Evolutionary conservation across 1,140 invertebrate genomes (phyloP).

Genomic region (Alviniconcha marisindica): DNA sequence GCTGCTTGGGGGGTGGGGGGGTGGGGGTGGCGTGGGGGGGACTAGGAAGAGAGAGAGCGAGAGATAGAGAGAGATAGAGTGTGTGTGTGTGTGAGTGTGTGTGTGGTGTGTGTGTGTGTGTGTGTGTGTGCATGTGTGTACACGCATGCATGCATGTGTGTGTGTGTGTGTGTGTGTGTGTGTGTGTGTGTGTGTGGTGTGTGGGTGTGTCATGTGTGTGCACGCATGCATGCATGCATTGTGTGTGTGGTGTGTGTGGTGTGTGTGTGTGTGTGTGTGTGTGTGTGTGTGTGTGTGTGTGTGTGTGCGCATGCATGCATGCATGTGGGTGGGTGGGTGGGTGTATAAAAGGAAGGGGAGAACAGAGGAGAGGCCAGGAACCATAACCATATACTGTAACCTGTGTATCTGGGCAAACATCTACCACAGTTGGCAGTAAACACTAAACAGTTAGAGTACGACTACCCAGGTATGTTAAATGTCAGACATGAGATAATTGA

Average conservation of each 20-base stretch:
- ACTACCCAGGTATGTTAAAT: neutral
- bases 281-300: no score
- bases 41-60: no score
- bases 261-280: no score
- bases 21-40: no score
- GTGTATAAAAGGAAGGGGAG: neutral
- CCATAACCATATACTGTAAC: neutral
- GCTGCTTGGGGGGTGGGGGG: no score
- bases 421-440: neutral
- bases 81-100: no score
- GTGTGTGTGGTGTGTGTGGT: no score
- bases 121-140: neutral
- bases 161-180: conserved; percentile 11
- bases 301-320: no score
- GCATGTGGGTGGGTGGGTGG: neutral
- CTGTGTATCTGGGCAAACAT: neutral
- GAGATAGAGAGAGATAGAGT: no score
- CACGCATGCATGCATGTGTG: conserved; percentile 6
- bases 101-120: neutral
- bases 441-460: neutral
- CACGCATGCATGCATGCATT: no score
- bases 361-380: no score
- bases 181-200: neutral
- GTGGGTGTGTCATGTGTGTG: no score
- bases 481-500: neutral